These are phyloP conservation scores for Cassiopea andromeda DNA, from an alignment of 30 jellyfish, hydroid and myxozoan genomes.

Conservation along the genomic window DNA sequence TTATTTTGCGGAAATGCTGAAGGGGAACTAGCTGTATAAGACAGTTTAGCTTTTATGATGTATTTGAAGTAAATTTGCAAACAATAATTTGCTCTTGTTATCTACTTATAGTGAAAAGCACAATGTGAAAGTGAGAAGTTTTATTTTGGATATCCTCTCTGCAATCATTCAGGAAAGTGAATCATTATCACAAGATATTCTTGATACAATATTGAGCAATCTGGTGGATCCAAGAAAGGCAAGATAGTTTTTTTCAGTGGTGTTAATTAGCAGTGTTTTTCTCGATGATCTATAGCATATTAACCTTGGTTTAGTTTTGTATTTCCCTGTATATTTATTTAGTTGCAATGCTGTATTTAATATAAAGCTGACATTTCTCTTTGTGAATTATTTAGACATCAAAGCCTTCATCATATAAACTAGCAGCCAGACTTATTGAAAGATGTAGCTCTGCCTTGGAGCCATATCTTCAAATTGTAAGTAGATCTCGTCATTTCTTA, in stretches of 20 bases:
- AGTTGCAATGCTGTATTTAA: background rate
- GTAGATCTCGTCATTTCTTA: background rate
- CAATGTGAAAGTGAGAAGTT: constrained; percentile 68
- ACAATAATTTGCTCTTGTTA: background rate
- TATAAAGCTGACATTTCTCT: background rate
- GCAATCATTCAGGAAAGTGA: constrained; percentile 89
- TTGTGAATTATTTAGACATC: constrained; percentile 49
- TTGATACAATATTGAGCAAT: constrained; percentile 75
- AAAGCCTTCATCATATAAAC: constrained; percentile 68
- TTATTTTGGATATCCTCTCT: constrained; percentile 85
- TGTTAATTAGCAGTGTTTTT: too few relatives aligned
- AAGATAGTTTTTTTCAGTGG: background rate
- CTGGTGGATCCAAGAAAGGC: constrained; percentile 85
- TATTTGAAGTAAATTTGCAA: too few relatives aligned
- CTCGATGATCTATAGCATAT: background rate
- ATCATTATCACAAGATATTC: constrained; percentile 83
- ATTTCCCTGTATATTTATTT: background rate
- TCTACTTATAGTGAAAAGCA: constrained; percentile 75
- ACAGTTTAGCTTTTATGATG: too few relatives aligned
- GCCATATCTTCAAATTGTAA: constrained; percentile 91
- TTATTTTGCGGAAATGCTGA: too few relatives aligned
- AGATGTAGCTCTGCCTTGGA: constrained; percentile 89
- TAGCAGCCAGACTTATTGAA: constrained; percentile 80
- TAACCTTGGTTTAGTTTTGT: background rate
- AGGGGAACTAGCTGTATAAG: too few relatives aligned